Base-by-base conservation (phyloP, 2,797 vertebrate genomes). In the Tauraco hartlaubi region DNA sequence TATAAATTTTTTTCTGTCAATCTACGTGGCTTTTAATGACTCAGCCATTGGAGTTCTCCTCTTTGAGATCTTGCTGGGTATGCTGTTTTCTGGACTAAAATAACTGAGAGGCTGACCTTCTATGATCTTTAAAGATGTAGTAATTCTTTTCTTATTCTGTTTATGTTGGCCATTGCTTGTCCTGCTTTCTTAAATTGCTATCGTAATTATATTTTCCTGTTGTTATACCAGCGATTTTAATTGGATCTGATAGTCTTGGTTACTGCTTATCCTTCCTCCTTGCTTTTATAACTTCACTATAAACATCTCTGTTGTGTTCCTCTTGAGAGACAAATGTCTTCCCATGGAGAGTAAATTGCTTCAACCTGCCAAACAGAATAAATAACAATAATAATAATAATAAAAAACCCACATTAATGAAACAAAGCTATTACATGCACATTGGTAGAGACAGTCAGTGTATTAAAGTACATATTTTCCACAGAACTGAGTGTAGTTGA, bases 301-400 rank as follows among this genome's bases (percentile, higher is more conserved):
- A 90, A 94, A 92, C 79, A 72, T 66, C 77, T 84, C 71, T 74
- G 52, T 67, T 79, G 68, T 72, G 17, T 56, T 92, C 84, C 74
- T 94, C 75, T 71, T 91, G 78, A 94, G 81, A 89, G 64, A 72
- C 44, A 82, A 88, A 91, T 89, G 67, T 62, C 48, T 80, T 96
- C 69, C 83, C 35, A 55, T 62, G 66, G 73, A 81, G 73, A 76
- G 62, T 26, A 90, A 91, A 95, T 91, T 85, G 66, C 63, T 91
- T 91, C 63, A 78, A 46, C 67, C 29, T 63, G 51, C 3, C 58
- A 59, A 90, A 87, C 17, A 67, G 28, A 71, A 48, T 86, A 92
- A 84, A 73, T 69, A 85, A 69, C 82, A 0, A 2, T 52, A 46
- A 46, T 26, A 14, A 61, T 31, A 14, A 62, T 26, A 31, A 8